Evolutionary conservation across 2,888 invertebrate genomes (phyloP), one percentile per base, ranked within the genome.

Genomic region (Strigamia transsilvanica): DNA sequence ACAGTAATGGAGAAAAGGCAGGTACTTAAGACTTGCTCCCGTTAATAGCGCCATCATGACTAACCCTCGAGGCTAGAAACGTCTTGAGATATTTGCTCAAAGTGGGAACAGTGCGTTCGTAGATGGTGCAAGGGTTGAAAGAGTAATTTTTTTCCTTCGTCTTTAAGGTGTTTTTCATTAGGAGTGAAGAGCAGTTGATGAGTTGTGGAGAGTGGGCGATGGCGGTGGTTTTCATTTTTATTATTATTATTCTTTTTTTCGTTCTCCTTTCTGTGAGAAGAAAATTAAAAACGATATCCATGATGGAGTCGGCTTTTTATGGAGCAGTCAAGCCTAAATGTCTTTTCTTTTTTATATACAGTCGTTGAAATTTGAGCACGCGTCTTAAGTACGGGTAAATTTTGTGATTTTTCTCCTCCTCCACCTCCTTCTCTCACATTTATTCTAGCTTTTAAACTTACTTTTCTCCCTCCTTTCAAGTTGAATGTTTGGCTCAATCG

Each of bases 1-100:
- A 61, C 61, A 61, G 61, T 61, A 61, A 61, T 61, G 61, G 61
- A 61, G 61, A 61, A 61, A 61, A 61, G 61, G 61, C 61, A 61
- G 61, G 61, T 61, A 61, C 61, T 61, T 61, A 61, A 61, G 61
- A 61, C 61, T 61, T 61, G 61, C 61, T 61, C 9, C 61, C 61
- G 61, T 61, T 61, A 61, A 61, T 61, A 61, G 61, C 61, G 21
- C 61, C 61, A 61, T 61, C 61, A 61, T 61, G 61, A 61, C 61
- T 10, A 61, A 61, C 61, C 61, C 61, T 23, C 61, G 23, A 61
- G 61, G 61, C 61, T 61, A 61, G 18, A 61, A 61, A 61, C 61
- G 61, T 61, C 61, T 61, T 61, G 61, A 61, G 61, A 61, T 61
- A 61, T 61, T 61, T 61, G 61, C 61, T 61, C 61, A 5, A 23